These are phyloP conservation scores for Alviniconcha marisindica DNA, from an alignment of 1,140 invertebrate genomes.

Conservation along the genomic window DNA sequence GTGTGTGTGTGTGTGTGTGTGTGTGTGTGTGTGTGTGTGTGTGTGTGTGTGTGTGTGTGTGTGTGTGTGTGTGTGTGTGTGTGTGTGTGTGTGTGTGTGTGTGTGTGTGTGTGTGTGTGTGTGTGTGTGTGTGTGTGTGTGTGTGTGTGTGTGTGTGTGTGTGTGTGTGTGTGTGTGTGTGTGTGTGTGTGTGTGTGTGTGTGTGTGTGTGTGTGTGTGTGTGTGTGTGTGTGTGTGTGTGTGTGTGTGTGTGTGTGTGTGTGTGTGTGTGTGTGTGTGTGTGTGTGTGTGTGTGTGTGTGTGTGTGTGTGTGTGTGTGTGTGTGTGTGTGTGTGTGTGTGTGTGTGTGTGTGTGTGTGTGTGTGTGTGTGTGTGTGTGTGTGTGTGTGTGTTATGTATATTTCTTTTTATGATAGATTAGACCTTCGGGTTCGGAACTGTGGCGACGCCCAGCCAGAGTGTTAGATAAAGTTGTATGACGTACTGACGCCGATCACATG, in stretches of 20 bases:
- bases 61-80: no score
- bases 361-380: not conserved
- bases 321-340: conserved; percentile 17
- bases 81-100: no score
- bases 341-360: not conserved
- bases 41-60: no score
- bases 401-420: not conserved
- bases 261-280: not conserved
- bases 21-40: not conserved
- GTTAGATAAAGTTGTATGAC: no score
- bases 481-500: no score
- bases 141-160: no score
- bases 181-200: not conserved
- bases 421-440: no score
- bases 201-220: not conserved
- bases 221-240: not conserved
- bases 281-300: not conserved
- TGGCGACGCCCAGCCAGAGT: no score
- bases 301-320: conserved; percentile 11
- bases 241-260: not conserved
- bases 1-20: not conserved
- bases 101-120: no score
- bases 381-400: not conserved
- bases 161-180: no score
- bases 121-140: no score